These are phyloP conservation scores for Acanthiza pusilla DNA, from an alignment of 2,797 vertebrate species.

Conservation along the genomic window DNA sequence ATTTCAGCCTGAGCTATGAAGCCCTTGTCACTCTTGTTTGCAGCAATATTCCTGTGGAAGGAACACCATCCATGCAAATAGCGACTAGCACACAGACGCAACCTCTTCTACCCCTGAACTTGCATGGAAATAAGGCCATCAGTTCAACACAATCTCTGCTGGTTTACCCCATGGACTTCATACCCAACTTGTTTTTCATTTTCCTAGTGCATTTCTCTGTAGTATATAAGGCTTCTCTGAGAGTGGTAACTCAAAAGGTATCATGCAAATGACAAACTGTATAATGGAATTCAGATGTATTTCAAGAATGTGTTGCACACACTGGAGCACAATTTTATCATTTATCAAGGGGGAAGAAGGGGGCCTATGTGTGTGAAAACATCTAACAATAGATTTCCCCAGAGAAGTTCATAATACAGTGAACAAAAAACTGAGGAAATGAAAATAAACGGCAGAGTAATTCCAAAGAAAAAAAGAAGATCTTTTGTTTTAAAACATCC, in stretches of 20 bases:
- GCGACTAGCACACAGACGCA: neutral
- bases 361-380: conserved; percentile 8
- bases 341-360: conserved; percentile 43
- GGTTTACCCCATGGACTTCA: conserved; percentile 15
- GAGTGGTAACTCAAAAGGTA: conserved; percentile 55
- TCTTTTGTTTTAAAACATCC: conserved; percentile 41
- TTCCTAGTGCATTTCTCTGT: conserved; percentile 42
- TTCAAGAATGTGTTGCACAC: conserved; percentile 43
- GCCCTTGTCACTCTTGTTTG: neutral
- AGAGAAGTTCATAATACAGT: conserved; percentile 42
- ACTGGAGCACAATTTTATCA: conserved; percentile 32
- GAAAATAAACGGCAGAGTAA: conserved; percentile 59
- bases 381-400: conserved; percentile 59
- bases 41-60: neutral
- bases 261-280: conserved; percentile 62
- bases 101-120: neutral
- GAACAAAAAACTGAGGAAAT: conserved; percentile 29
- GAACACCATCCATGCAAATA: neutral
- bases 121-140: conserved; percentile 12
- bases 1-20: neutral
- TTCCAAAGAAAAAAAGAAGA: conserved; percentile 43
- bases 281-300: conserved; percentile 58
- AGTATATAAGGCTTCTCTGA: conserved; percentile 34
- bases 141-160: neutral
- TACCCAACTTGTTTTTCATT: conserved; percentile 50